Conservation (phyloP, 2,113 vertebrate species). For the Entelurus aequoreus region DNA sequence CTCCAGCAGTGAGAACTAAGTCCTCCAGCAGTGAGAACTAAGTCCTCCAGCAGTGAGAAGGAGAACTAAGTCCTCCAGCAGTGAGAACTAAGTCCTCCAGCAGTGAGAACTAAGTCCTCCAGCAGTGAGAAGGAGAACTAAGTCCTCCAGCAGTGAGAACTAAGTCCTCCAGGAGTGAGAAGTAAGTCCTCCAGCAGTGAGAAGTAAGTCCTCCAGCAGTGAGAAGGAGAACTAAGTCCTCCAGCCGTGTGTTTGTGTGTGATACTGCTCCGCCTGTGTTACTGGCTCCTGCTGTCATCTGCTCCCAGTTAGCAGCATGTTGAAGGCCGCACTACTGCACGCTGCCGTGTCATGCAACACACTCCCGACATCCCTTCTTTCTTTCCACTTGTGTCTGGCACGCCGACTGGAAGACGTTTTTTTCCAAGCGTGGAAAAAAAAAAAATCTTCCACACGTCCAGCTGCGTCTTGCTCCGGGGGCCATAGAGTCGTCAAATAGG, state of each 20-base stretch:
- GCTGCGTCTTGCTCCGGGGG: slow-evolving; percentile 36
- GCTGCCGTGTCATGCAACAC: slow-evolving; percentile 70
- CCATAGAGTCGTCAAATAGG: slow-evolving; percentile 57
- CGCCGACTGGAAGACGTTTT: slow-evolving; percentile 51
- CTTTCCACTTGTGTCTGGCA: slow-evolving; percentile 39
- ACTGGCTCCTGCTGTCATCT: slow-evolving; percentile 63
- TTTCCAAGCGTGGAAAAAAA: slow-evolving; percentile 52
- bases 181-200: too few species aligned
- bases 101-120: too few species aligned
- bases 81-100: too few species aligned
- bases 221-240: too few species aligned
- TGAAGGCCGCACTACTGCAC: slow-evolving; percentile 61
- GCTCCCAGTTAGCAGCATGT: slow-evolving; percentile 73
- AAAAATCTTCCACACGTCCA: slow-evolving; percentile 38
- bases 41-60: too few species aligned
- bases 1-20: too few species aligned
- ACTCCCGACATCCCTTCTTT: slow-evolving; percentile 40
- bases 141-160: too few species aligned
- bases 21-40: too few species aligned
- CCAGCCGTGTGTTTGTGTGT: background rate
- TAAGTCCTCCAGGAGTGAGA: too few species aligned
- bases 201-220: too few species aligned
- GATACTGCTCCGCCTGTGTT: slow-evolving; percentile 18
- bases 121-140: too few species aligned
- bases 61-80: too few species aligned